phyloP scores from a whole-genome alignment of 1,140 invertebrate species.

The Drosophila pachea region DNA sequence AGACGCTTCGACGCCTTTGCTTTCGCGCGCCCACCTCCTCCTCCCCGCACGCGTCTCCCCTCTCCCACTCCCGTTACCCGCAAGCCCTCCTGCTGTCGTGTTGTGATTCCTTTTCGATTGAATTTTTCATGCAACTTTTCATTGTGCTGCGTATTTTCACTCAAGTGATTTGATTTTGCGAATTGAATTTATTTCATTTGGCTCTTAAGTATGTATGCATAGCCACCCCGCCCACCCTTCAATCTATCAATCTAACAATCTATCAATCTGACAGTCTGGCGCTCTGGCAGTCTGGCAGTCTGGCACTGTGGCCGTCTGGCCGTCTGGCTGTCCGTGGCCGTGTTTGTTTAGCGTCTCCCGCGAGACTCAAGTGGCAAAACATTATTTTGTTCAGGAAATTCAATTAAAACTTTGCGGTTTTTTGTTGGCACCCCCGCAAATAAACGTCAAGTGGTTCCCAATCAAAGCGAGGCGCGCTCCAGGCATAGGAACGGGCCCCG shows the following conservation, averaged over 20 bases:
- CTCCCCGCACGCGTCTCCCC: not conserved
- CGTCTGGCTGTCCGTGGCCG: constrained; percentile 38
- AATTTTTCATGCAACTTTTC: constrained; percentile 49
- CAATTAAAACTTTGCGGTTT: constrained; percentile 77
- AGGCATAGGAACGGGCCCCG: not conserved
- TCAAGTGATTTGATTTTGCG: constrained; percentile 76
- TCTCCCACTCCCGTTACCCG: constrained; percentile 8
- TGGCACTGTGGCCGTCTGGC: constrained; percentile 29
- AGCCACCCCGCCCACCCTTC: constrained; percentile 33
- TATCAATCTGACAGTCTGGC: constrained; percentile 26
- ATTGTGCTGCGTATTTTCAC: constrained; percentile 65
- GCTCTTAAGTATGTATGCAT: constrained; percentile 67
- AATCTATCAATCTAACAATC: constrained; percentile 40
- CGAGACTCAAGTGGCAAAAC: constrained; percentile 75
- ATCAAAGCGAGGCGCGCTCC: constrained; percentile 64
- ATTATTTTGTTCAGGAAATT: constrained; percentile 76
- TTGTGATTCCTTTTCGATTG: constrained; percentile 19
- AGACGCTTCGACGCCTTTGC: constrained; percentile 47
- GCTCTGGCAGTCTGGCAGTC: constrained; percentile 43
- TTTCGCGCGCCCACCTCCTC: not conserved
- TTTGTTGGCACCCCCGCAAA: constrained; percentile 51
- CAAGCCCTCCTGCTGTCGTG: constrained; percentile 27
- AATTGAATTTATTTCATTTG: constrained; percentile 64
- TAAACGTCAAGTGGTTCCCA: constrained; percentile 68
- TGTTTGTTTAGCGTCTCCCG: constrained; percentile 75